A percentile compares a stretch with the other conserved stretches of the same genome.
phyloP scores from a whole-genome alignment of 2,113 vertebrate species.

The Epinephelus lanceolatus region DNA sequence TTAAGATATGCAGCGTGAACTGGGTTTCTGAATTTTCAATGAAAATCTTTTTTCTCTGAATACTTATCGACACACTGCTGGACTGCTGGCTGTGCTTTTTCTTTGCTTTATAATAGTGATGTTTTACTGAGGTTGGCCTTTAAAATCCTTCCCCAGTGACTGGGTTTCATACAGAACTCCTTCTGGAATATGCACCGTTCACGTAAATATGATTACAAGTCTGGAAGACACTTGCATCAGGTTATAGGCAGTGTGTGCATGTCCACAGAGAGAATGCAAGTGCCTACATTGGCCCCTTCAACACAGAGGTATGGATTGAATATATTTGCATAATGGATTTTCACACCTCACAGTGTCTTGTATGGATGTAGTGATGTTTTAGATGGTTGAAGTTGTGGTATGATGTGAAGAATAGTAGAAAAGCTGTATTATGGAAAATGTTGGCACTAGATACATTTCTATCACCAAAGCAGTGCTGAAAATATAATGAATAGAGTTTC shows the following conservation, averaged over 20 bases:
- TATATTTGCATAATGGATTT: slow-evolving; percentile 64
- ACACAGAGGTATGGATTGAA: slow-evolving; percentile 50
- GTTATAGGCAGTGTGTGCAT: slow-evolving; percentile 36
- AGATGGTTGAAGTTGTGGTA: slow-evolving; percentile 13
- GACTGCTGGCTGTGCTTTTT: slow-evolving; percentile 1
- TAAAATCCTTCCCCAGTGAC: slow-evolving; percentile 21
- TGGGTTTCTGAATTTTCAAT: slow-evolving; percentile 39
- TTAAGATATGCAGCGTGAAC: slow-evolving; percentile 43
- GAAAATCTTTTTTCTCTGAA: slow-evolving; percentile 21
- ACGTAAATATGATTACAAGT: slow-evolving; percentile 60
- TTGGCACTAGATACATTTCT: neutral
- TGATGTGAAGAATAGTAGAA: slow-evolving; percentile 2
- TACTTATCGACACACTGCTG: neutral
- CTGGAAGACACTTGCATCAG: slow-evolving; percentile 23
- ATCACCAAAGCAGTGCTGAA: slow-evolving; percentile 4
- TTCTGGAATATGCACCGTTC: slow-evolving; percentile 49
- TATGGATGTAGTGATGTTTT: slow-evolving; percentile 25
- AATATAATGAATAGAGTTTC: slow-evolving; percentile 15
- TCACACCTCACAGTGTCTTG: slow-evolving; percentile 22
- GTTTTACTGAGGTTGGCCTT: slow-evolving; percentile 40
- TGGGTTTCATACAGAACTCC: slow-evolving; percentile 1
- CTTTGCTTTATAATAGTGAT: slow-evolving; percentile 2
- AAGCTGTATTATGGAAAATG: neutral
- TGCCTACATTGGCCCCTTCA: slow-evolving; percentile 35
- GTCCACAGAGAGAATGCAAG: slow-evolving; percentile 38